Evolutionary conservation across 1,140 invertebrate genomes (phyloP), one percentile per base, ranked within the genome.

Genomic region (Drosophila guanche): DNA sequence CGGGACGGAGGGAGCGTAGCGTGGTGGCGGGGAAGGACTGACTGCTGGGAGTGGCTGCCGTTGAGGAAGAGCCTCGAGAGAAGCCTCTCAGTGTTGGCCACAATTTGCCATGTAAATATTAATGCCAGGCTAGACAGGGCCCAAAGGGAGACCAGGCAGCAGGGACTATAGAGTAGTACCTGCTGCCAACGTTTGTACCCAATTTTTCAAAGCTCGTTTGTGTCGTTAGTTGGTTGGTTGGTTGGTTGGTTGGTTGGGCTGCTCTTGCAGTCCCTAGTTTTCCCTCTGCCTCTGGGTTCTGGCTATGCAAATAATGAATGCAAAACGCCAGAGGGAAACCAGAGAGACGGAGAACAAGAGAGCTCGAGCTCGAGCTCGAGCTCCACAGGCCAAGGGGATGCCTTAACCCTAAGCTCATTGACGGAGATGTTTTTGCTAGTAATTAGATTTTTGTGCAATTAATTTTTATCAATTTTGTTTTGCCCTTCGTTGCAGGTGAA

Each of bases 61-160:
- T 27, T 27, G 25, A 27, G 25, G 5, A 27, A 23, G 67, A 61
- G 47, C 41, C 42, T 41, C 57, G 23, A 52, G 57, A 71, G 58
- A 58, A 66, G 47, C 70, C 71, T 67, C 70, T 75, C 71, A 67
- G 61, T 63, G 77, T 51, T 70, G 76, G 73, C 83, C 80, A 81
- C 81, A 86, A 81, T 80, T 86, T 86, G 76, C 77, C 74, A 85
- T 85, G 81, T 77, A 85, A 85, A 85, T 85, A 85, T 86, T 86
- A 85, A 85, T 85, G 77, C 77, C 77, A 68, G 53, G 61, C 70
- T 54, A 75, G 70, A 74, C 60, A 74, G 41, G 48, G 48, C n/a
- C 54, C 29, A 25, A 50, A 43, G 33, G 41, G 53, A 22, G 23
- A 1, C 0, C 16, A 5, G 40, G 7, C 16, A 23, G 27, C 14